Percentiles rank a stretch among this genome's conserved stretches.
Evolutionary conservation across 37 sponge, comb jelly and placozoan species (phyloP).

Genomic region (Petrosia ficiformis): DNA sequence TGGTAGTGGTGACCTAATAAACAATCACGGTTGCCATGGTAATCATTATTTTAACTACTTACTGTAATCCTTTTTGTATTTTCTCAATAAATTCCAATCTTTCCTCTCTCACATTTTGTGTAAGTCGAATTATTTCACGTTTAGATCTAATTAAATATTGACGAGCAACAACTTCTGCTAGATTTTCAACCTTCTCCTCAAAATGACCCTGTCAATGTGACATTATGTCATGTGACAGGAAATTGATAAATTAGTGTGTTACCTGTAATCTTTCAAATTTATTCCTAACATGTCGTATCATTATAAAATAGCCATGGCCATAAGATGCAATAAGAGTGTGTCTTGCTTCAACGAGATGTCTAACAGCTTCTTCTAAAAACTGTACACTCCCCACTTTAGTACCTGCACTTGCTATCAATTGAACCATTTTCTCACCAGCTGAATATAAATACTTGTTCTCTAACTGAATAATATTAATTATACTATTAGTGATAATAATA

Average conservation of each 20-base stretch:
- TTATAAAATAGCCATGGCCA: slow-evolving; percentile 67
- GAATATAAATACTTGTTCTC: slow-evolving; percentile 60
- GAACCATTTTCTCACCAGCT: slow-evolving; percentile 55
- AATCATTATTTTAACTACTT: too few relatives aligned
- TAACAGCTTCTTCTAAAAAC: slow-evolving; percentile 71
- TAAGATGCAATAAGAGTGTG: slow-evolving; percentile 62
- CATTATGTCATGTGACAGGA: background rate
- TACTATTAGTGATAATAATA: background rate
- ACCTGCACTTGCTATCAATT: slow-evolving; percentile 26
- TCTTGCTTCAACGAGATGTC: slow-evolving; percentile 66
- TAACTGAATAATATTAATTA: slow-evolving; percentile 26
- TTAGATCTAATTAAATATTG: slow-evolving; percentile 68
- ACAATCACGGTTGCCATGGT: too few relatives aligned
- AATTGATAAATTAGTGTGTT: background rate
- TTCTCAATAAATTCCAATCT: slow-evolving; percentile 6
- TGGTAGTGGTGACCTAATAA: too few relatives aligned
- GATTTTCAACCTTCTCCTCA: slow-evolving; percentile 65
- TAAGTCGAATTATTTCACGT: slow-evolving; percentile 62
- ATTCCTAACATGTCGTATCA: slow-evolving; percentile 12
- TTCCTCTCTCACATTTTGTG: slow-evolving; percentile 27
- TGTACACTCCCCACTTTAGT: background rate
- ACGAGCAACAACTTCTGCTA: slow-evolving; percentile 78
- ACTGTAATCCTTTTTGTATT: background rate
- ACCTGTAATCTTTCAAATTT: slow-evolving; percentile 49
- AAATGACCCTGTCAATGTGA: slow-evolving; percentile 42